Evolutionary conservation across 92 coral and sea anemone species (phyloP).

Genomic region (Muricea muricata): DNA sequence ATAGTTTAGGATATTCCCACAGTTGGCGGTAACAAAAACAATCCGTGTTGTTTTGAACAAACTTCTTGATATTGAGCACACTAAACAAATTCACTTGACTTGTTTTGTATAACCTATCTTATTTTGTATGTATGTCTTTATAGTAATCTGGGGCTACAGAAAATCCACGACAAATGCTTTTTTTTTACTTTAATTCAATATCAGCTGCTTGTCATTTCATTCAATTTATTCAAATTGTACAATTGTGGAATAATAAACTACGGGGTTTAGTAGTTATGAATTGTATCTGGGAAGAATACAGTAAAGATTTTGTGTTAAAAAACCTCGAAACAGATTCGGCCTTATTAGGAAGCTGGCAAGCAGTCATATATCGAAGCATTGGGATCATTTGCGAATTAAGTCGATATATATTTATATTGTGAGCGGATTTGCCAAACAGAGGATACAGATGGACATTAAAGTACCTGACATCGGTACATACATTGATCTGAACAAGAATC

Average conservation of each 20-base stretch:
- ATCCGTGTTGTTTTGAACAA: not conserved
- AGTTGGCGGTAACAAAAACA: constrained; percentile 2
- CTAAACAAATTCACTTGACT: not conserved
- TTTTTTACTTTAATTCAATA: not conserved
- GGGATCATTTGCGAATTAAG: not conserved
- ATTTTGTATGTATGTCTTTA: not conserved
- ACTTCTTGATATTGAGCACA: not conserved
- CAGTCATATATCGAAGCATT: not conserved
- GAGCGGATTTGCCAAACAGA: not conserved
- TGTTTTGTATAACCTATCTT: not conserved
- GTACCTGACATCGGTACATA: not conserved
- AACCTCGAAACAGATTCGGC: not conserved
- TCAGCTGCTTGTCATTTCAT: constrained; percentile 14
- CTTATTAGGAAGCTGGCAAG: too few relatives aligned
- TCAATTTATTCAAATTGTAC: constrained; percentile 20
- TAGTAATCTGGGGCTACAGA: not conserved
- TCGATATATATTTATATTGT: too few relatives aligned
- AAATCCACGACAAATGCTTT: not conserved
- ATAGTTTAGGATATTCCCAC: not conserved
- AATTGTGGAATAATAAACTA: constrained; percentile 3
- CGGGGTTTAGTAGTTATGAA: not conserved
- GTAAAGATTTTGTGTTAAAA: not conserved
- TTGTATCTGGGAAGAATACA: not conserved
- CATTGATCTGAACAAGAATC: not conserved
- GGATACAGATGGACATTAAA: not conserved